Conservation (phyloP, 2,888 invertebrate species). For the Temnothorax rugatulus region DNA sequence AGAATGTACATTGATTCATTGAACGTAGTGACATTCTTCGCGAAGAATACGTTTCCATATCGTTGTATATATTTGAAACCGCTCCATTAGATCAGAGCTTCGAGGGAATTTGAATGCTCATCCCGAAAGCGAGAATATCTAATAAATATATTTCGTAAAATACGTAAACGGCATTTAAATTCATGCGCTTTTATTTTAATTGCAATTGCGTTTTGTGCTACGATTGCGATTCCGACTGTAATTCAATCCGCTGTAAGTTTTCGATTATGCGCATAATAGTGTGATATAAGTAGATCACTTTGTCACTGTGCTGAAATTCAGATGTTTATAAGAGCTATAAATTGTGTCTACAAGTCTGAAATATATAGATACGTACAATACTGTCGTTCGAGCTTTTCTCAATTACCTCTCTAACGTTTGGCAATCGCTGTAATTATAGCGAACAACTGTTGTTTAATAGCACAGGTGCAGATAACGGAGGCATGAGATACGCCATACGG, state of each 20-base stretch:
- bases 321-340: conserved; percentile 45
- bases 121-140: neutral
- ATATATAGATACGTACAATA: conserved; percentile 65
- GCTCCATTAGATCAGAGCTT: conserved; percentile 55
- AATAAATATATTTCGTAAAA: conserved; percentile 9
- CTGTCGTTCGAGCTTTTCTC: neutral
- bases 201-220: conserved; percentile 9
- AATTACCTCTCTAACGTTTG: conserved; percentile 18
- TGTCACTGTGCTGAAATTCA: conserved; percentile 50
- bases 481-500: too few relatives aligned
- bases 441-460: too few relatives aligned
- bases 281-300: conserved; percentile 54
- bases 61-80: conserved; percentile 69
- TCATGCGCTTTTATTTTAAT: conserved; percentile 16
- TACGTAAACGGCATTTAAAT: conserved; percentile 38
- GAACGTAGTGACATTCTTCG: conserved; percentile 42
- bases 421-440: neutral
- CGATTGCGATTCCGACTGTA: neutral
- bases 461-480: too few relatives aligned
- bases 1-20: conserved; percentile 64
- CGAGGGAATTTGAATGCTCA: conserved; percentile 33
- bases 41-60: conserved; percentile 48
- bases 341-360: conserved; percentile 68
- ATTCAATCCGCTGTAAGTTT: conserved; percentile 8
- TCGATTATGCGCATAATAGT: conserved; percentile 22